Evolutionary conservation across 2,888 invertebrate genomes (phyloP).

Genomic region (Netelia melanura): DNA sequence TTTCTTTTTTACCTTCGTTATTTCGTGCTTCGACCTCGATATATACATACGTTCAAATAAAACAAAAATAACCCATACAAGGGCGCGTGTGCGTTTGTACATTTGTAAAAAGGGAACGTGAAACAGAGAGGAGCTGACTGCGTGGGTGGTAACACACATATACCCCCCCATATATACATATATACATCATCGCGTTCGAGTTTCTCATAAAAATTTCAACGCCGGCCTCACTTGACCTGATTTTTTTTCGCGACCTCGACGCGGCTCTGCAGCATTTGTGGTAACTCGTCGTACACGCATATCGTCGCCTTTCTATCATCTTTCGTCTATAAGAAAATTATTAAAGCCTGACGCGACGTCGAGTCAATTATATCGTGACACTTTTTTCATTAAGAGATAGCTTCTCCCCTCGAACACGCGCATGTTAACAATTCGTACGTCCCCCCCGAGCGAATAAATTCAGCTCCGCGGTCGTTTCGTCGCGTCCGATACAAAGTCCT

Average conservation of each 20-base stretch:
- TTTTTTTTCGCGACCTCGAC: conserved; percentile 69
- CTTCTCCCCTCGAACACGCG: neutral
- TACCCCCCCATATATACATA: conserved; percentile 25
- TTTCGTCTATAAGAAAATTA: conserved; percentile 33
- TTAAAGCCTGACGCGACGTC: neutral
- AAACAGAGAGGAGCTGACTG: conserved; percentile 9
- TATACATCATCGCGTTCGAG: conserved; percentile 66
- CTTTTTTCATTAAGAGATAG: neutral
- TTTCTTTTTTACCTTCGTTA: no score
- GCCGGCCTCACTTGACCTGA: conserved; percentile 78
- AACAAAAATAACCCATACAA: conserved; percentile 18
- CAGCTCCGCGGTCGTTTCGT: no score
- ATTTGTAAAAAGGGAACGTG: conserved; percentile 25
- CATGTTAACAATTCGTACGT: no score
- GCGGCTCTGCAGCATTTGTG: conserved; percentile 62
- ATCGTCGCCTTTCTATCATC: neutral
- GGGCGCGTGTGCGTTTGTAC: conserved; percentile 19
- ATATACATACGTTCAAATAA: neutral
- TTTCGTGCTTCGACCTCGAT: neutral
- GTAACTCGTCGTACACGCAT: conserved; percentile 62
- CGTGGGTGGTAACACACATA: neutral
- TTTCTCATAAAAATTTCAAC: conserved; percentile 77
- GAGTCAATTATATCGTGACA: neutral
- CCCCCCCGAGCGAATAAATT: no score
- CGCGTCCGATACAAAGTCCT: no score